phyloP scores from a whole-genome alignment of 2,113 vertebrate species.

The Callospermophilus lateralis region DNA sequence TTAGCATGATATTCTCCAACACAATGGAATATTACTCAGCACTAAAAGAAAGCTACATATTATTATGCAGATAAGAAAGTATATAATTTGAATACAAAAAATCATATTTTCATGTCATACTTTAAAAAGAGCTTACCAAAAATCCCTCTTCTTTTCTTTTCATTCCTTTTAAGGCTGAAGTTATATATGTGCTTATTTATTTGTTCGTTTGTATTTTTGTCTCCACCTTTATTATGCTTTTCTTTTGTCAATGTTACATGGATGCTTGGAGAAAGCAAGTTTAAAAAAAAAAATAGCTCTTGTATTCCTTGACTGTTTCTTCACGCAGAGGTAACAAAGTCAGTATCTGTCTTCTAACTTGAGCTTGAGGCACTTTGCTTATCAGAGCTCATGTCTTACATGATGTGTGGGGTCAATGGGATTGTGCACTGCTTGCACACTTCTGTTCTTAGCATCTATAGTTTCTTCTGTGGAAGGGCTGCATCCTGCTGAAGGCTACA shows the following conservation, averaged over 20 bases:
- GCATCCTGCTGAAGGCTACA: not conserved
- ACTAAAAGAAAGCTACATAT: not conserved
- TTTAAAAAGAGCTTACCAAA: not conserved
- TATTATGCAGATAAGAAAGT: not conserved
- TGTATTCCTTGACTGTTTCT: not conserved
- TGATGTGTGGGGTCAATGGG: not conserved
- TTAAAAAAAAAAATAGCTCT: not conserved
- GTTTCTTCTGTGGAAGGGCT: not conserved
- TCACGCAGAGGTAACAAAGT: not conserved
- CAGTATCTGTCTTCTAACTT: not conserved
- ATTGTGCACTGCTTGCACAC: not conserved
- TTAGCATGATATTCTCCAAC: no score
- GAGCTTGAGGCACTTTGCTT: not conserved
- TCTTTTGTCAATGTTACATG: not conserved
- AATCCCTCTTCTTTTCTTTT: not conserved
- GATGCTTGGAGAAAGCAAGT: not conserved
- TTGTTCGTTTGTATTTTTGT: not conserved
- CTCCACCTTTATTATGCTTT: not conserved
- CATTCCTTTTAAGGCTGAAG: not conserved
- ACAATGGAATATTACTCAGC: no score
- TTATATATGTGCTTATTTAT: not conserved
- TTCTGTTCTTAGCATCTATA: accelerated
- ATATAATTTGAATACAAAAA: conserved; percentile 22
- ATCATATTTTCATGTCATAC: not conserved
- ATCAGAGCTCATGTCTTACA: not conserved